A percentile compares a stretch with the other conserved stretches of the same genome.
phyloP scores from a whole-genome alignment of 2,113 vertebrate species.

The Zapornia atra region DNA sequence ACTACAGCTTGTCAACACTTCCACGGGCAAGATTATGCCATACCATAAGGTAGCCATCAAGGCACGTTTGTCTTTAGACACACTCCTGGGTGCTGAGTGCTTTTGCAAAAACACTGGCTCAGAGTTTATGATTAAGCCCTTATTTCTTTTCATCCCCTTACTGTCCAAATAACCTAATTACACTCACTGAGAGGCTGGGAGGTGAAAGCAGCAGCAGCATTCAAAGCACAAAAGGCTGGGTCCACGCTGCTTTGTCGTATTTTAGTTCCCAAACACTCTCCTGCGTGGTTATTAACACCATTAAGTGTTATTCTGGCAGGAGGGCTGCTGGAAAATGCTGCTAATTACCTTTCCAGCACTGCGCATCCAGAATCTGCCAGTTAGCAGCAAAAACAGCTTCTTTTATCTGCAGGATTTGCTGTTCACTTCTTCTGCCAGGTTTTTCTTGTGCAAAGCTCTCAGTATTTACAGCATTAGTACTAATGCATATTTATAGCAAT shows the following conservation, averaged over 20 bases:
- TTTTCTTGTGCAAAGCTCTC: background rate
- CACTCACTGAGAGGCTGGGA: background rate
- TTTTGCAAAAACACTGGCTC: background rate
- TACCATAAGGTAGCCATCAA: background rate
- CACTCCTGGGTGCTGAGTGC: background rate
- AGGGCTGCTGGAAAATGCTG: slow-evolving; percentile 27
- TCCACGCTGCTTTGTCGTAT: background rate
- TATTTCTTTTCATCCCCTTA: background rate
- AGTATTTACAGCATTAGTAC: background rate
- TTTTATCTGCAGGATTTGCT: background rate
- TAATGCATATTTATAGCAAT: background rate
- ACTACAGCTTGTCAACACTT: background rate
- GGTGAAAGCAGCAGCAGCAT: background rate
- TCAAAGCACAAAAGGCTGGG: slow-evolving; percentile 20
- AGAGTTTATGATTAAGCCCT: background rate
- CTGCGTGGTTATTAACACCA: slow-evolving; percentile 19
- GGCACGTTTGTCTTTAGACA: background rate
- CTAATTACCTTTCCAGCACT: background rate
- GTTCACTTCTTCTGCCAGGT: background rate
- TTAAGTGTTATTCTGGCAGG: slow-evolving; percentile 37
- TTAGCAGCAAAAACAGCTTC: background rate
- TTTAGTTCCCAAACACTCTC: slow-evolving; percentile 11
- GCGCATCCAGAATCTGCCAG: background rate
- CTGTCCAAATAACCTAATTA: slow-evolving; percentile 62
- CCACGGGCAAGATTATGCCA: background rate